A percentile compares a stretch with the other conserved stretches of the same genome.
These are phyloP conservation scores for Drosophila formosana DNA, from an alignment of 2,888 invertebrate genomes.

Conservation along the genomic window DNA sequence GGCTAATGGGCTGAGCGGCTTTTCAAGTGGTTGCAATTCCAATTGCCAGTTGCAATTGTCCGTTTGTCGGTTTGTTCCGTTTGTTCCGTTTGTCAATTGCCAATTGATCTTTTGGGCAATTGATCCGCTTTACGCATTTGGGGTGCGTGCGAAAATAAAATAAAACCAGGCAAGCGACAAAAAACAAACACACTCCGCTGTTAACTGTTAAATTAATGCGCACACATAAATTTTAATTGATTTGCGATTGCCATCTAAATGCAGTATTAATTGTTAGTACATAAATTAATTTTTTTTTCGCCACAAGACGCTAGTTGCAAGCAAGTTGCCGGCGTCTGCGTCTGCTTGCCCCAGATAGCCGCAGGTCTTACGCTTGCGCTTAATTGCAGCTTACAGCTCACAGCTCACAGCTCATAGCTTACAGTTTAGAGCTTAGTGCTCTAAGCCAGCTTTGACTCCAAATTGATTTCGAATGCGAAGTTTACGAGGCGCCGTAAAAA, in stretches of 20 bases:
- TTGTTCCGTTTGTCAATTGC: constrained; percentile 65
- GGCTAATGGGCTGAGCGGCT: constrained; percentile 63
- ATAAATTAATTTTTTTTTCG: neutral
- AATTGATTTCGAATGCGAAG: constrained; percentile 66
- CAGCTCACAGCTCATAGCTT: constrained; percentile 21
- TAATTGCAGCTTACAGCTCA: constrained; percentile 57
- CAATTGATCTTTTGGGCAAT: constrained; percentile 80
- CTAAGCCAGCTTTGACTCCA: constrained; percentile 24
- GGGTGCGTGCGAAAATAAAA: constrained; percentile 51
- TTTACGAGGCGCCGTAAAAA: constrained; percentile 72
- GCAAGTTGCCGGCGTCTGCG: neutral
- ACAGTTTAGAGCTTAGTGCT: constrained; percentile 17
- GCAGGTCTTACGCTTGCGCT: constrained; percentile 16
- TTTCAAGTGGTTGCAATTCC: constrained; percentile 60
- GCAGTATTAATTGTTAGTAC: constrained; percentile 65
- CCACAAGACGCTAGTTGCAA: constrained; percentile 32
- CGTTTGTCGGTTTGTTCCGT: constrained; percentile 20
- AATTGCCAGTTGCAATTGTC: constrained; percentile 40
- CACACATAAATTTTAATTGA: constrained; percentile 57
- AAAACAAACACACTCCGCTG: constrained; percentile 1
- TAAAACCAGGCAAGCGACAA: neutral
- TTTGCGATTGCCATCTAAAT: constrained; percentile 71
- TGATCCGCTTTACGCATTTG: constrained; percentile 68
- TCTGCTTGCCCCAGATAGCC: constrained; percentile 39
- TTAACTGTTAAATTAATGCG: constrained; percentile 37